Evolutionary conservation across 2,797 vertebrate species (phyloP), one percentile per base, ranked within the genome.

Genomic region (Megalops cyprinoides): DNA sequence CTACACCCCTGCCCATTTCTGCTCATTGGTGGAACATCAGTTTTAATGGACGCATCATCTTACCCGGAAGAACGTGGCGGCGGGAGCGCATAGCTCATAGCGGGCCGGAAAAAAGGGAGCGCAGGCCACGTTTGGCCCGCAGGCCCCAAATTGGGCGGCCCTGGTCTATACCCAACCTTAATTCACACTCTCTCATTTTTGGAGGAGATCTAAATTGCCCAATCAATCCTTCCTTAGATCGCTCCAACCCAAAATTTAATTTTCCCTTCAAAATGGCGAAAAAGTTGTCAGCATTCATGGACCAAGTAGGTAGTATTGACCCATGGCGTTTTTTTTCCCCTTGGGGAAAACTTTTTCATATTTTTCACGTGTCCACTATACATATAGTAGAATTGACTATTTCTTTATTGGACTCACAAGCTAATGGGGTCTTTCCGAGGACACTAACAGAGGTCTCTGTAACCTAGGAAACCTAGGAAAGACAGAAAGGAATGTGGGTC

Each of bases 301-400:
- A 76, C 48, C 69, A 79, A 37, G 14, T 78, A 12, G 76, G 60
- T n/a, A 65, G 62, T 25, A 69, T 67, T 49, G 77, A 84, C 46
- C 60, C 77, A 23, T 79, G 76, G 37, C 48, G 48, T 6, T 75
- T 65, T 31, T n/a, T 12, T 10, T 7, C 44, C 5, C 58, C n/a
- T n/a, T n/a, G n/a, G n/a, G n/a, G n/a, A n/a, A n/a, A n/a, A n/a
- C n/a, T n/a, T n/a, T n/a, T n/a, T n/a, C n/a, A n/a, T n/a, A n/a
- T n/a, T n/a, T n/a, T n/a, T n/a, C n/a, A n/a, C n/a, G n/a, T n/a
- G n/a, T n/a, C n/a, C n/a, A n/a, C n/a, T n/a, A n/a, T n/a, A n/a
- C n/a, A n/a, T n/a, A n/a, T n/a, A n/a, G n/a, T n/a, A 62, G 81
- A 49, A 80, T 84, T 37, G n/a, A 82, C 48, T 80, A 74, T 18